Conservation (phyloP, 2,113 vertebrate genomes). For the Sisor rabdophorus region DNA sequence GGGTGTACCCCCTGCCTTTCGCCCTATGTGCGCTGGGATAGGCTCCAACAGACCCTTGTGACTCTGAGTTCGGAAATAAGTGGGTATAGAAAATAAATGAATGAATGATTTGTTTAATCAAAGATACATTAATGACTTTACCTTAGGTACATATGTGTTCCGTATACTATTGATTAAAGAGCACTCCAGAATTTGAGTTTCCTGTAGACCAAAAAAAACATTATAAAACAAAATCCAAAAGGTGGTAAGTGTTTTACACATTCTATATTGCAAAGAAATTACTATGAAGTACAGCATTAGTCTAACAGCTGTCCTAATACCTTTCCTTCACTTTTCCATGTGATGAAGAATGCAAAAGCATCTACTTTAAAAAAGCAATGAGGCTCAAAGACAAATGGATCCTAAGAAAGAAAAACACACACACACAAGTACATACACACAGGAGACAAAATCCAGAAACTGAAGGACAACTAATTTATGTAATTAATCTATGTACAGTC, state of each 20-base stretch:
- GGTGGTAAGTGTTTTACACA: neutral
- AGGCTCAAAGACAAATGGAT: constrained; percentile 91
- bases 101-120: neutral
- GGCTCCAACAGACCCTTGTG: no score
- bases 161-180: constrained; percentile 97
- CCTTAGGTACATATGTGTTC: constrained; percentile 83
- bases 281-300: neutral
- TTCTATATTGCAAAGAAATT: neutral
- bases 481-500: neutral
- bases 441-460: neutral
- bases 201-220: constrained; percentile 65
- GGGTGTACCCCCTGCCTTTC: no score
- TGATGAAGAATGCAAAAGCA: constrained; percentile 93
- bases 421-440: neutral
- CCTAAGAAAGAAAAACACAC: constrained; percentile 67
- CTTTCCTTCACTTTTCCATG: constrained; percentile 98
- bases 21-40: no score
- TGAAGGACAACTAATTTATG: neutral
- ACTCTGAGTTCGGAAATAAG: no score
- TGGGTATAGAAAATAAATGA: no score
- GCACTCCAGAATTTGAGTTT: constrained; percentile 96
- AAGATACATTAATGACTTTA: constrained; percentile 58
- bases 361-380: constrained; percentile 93
- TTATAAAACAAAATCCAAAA: neutral
- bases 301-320: constrained; percentile 61